Base-by-base conservation (phyloP, 2,888 invertebrate genomes). In the Drosophila infuscata region DNA sequence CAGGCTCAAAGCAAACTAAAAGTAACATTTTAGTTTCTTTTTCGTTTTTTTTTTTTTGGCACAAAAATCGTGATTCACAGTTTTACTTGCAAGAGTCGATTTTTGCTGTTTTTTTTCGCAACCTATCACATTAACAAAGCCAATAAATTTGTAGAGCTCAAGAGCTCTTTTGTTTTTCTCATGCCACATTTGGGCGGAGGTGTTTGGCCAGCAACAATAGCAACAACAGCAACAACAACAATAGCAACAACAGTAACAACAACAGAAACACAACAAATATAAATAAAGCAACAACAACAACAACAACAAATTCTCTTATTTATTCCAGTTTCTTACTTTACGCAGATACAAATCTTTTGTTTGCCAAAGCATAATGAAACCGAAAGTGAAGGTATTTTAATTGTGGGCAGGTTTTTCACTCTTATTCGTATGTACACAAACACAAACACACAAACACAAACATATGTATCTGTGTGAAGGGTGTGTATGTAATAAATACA, bases 41-140 rank as follows among this genome's bases (percentile, higher is more conserved):
- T 11, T 51, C 3, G 15, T 51, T 30, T 51, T 6, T 29, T 30
- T 30, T 48, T 79, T 67, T 78, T 85, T 75, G 79, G 77, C 81
- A 79, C 79, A 84, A 88, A 84, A 84, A 74, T 88, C 88, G 88
- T 88, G 88, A 88, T 88, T 80, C 74, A 78, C 61, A 65, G 49
- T 62, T 79, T 81, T 72, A 70, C 60, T 56, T 67, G 53, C 49
- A 64, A 74, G 30, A 56, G 61, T 62, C 51, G 53, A 49, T 49
- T 54, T 49, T 51, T 25, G 25, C 25, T 25, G 20, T 0, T 25
- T 54, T 78, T 49, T 51, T 54, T 81, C 72, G 67, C 81, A 70
- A 66, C 54, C 74, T 66, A 68, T 63, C 80, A 76, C 77, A 77
- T 74, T 68, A 68, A 80, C 74, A 77, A 81, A 78, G 74, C 78